Evolutionary conservation across 2,797 vertebrate species (phyloP).

Genomic region (Peromyscus aztecus): DNA sequence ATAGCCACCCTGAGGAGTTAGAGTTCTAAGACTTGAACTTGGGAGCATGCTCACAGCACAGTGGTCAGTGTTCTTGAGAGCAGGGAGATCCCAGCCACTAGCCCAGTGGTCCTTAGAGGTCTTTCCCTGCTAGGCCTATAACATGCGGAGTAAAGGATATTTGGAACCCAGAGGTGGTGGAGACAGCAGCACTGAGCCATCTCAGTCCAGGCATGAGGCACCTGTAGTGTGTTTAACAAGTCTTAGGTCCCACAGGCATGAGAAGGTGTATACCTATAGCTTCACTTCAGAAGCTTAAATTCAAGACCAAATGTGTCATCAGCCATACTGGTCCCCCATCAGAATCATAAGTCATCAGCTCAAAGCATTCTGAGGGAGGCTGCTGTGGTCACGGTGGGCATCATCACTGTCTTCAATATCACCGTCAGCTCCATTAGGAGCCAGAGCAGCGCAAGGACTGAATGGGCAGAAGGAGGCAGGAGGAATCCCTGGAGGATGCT

Average conservation of each 20-base stretch:
- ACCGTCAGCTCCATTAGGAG: neutral
- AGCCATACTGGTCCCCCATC: accelerated
- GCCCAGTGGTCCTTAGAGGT: neutral
- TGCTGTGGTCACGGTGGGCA: neutral
- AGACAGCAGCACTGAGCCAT: accelerated
- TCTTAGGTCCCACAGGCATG: accelerated
- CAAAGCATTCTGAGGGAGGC: neutral
- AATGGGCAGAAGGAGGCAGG: neutral
- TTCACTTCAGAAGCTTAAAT: neutral
- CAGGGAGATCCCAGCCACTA: neutral
- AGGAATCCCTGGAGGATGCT: neutral
- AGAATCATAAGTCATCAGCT: neutral
- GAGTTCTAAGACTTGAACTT: neutral
- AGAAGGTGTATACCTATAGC: neutral
- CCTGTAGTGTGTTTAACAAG: no score
- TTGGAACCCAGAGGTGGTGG: no score
- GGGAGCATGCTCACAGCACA: neutral
- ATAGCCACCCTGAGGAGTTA: neutral
- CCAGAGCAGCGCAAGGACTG: neutral
- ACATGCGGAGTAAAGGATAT: neutral
- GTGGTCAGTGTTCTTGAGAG: neutral
- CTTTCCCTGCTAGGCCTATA: neutral
- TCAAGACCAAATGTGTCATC: neutral
- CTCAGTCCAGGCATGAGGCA: no score
- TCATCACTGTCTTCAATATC: neutral